A percentile compares a stretch with the other conserved stretches of the same genome.
phyloP scores from a whole-genome alignment of 1,140 invertebrate genomes.

The Drosophila lacteicornis region DNA sequence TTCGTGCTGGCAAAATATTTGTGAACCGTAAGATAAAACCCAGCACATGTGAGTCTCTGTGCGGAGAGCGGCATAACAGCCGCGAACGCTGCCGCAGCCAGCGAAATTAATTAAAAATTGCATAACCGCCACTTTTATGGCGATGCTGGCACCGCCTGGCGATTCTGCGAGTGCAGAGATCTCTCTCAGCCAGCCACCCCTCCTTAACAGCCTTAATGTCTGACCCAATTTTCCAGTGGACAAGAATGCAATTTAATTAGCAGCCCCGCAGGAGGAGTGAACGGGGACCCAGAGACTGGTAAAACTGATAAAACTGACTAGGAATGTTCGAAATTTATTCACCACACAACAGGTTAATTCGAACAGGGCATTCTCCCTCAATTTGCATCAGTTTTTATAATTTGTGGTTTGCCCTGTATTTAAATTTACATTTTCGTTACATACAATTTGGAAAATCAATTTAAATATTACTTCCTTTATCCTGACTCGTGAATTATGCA shows the following conservation, averaged over 20 bases:
- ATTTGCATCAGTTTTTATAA: background rate
- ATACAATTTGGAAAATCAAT: slow-evolving; percentile 4
- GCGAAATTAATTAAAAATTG: slow-evolving; percentile 77
- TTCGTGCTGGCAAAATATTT: slow-evolving; percentile 21
- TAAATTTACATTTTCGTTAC: slow-evolving; percentile 1
- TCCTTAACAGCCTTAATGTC: slow-evolving; percentile 31
- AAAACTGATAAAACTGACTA: background rate
- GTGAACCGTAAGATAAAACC: slow-evolving; percentile 23
- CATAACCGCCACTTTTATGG: slow-evolving; percentile 50
- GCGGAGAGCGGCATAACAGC: slow-evolving; percentile 30
- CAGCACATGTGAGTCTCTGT: slow-evolving; percentile 18
- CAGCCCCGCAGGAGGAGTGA: background rate
- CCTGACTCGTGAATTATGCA: background rate
- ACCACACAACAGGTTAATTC: background rate
- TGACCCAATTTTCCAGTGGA: slow-evolving; percentile 34
- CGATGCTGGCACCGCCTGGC: slow-evolving; percentile 14
- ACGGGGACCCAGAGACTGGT: background rate
- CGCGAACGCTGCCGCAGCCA: slow-evolving; percentile 1
- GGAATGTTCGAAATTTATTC: background rate
- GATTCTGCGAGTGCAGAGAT: background rate
- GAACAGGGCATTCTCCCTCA: too few species aligned
- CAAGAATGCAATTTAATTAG: slow-evolving; percentile 42
- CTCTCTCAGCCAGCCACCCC: background rate
- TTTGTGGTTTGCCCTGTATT: background rate
- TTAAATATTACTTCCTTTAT: background rate